A percentile compares a stretch with the other conserved stretches of the same genome.
Evolutionary conservation across 1,140 invertebrate species (phyloP).

Genomic region (Hyles euphorbiae): DNA sequence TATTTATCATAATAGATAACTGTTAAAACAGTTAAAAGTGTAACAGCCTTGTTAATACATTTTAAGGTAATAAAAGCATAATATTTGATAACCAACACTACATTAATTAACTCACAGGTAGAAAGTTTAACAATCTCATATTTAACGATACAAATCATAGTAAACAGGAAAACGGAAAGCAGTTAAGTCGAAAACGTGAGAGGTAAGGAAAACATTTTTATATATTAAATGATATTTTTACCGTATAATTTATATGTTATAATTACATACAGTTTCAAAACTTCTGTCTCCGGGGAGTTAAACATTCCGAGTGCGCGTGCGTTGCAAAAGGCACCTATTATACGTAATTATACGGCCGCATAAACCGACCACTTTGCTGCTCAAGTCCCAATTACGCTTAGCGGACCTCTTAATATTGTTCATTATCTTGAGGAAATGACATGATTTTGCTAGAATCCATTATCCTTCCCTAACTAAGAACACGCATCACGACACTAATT

Average conservation of each 20-base stretch:
- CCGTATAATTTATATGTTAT: slow-evolving; percentile 21
- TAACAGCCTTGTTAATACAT: too few species aligned
- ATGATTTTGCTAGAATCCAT: slow-evolving; percentile 55
- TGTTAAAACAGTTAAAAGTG: too few species aligned
- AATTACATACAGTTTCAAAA: slow-evolving; percentile 53
- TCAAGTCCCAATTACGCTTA: slow-evolving; percentile 63
- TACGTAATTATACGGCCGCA: slow-evolving; percentile 63
- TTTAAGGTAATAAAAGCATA: too few species aligned
- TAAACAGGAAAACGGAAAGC: too few species aligned
- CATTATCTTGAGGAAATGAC: slow-evolving; percentile 63
- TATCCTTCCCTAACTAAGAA: slow-evolving; percentile 22
- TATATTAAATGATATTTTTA: not conserved
- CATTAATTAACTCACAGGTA: too few species aligned
- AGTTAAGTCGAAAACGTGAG: too few species aligned
- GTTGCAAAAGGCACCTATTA: slow-evolving; percentile 66
- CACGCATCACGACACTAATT: too few species aligned
- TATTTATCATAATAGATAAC: too few species aligned
- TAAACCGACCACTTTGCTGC: slow-evolving; percentile 58
- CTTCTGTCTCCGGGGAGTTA: slow-evolving; percentile 51
- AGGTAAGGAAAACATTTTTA: too few species aligned
- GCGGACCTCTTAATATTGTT: slow-evolving; percentile 62
- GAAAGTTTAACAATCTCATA: too few species aligned
- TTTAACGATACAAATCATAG: too few species aligned
- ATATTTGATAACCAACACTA: too few species aligned
- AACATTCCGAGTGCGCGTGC: slow-evolving; percentile 58